These are phyloP conservation scores for Heliornis fulica DNA, from an alignment of 2,113 vertebrate genomes.

Conservation along the genomic window DNA sequence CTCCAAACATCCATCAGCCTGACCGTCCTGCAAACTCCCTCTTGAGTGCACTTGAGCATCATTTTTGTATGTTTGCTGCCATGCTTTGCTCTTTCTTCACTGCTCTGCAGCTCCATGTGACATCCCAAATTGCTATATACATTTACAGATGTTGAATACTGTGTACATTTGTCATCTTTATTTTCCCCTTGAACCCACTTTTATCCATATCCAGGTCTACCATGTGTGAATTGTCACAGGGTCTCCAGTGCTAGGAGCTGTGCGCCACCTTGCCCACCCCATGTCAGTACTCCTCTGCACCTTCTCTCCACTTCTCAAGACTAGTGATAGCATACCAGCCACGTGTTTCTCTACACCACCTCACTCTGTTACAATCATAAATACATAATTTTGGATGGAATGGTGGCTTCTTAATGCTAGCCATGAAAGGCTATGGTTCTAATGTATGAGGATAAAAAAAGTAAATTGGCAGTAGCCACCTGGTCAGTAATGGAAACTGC, in stretches of 20 bases:
- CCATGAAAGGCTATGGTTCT: background rate
- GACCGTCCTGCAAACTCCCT: background rate
- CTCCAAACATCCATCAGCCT: fast-evolving
- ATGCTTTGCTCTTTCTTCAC: background rate
- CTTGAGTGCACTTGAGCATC: too few relatives aligned
- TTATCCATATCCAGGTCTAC: background rate
- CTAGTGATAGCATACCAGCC: background rate
- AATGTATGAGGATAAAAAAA: background rate
- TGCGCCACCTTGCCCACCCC: background rate
- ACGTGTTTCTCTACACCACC: background rate
- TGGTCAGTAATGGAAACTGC: background rate
- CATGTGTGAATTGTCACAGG: background rate
- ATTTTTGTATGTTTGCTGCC: background rate
- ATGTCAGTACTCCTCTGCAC: background rate
- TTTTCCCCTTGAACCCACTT: background rate
- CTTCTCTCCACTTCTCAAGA: background rate
- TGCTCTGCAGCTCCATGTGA: background rate
- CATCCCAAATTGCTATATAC: background rate
- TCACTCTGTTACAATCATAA: background rate
- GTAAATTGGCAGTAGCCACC: background rate
- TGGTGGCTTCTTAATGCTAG: background rate
- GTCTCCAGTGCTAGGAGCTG: background rate
- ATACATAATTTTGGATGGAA: background rate
- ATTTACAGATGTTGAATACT: background rate
- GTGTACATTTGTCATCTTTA: background rate